These are phyloP conservation scores for Datnioides undecimradiatus DNA, from an alignment of 2,113 vertebrate genomes.

Conservation along the genomic window DNA sequence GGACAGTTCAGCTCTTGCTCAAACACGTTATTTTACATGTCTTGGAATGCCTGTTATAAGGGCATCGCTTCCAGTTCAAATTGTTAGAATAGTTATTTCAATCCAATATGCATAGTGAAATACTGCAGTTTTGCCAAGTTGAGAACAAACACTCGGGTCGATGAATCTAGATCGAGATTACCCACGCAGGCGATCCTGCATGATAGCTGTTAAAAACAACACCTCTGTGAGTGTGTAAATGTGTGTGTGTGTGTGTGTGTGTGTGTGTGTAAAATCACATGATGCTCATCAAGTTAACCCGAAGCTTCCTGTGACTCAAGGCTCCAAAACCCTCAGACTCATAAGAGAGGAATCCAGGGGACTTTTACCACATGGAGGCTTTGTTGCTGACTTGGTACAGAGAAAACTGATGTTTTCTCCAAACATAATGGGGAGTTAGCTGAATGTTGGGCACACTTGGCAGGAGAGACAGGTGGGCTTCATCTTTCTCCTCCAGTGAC, in stretches of 20 bases:
- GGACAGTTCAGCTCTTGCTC: too few species aligned
- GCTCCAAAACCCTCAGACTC: conserved; percentile 60
- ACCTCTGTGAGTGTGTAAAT: not conserved
- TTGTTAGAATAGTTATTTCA: not conserved
- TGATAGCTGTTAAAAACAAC: not conserved
- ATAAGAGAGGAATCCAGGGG: conserved; percentile 76
- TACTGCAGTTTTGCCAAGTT: not conserved
- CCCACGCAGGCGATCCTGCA: not conserved
- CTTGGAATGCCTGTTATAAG: not conserved
- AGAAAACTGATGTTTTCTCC: conserved; percentile 3
- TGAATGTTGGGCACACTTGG: not conserved
- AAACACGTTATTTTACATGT: too few species aligned
- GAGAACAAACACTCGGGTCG: not conserved
- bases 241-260: conserved; percentile 6
- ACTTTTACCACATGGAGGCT: conserved; percentile 64
- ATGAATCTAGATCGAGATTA: not conserved
- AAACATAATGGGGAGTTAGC: conserved; percentile 10
- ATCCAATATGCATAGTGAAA: too few species aligned
- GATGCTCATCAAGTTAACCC: conserved; percentile 53
- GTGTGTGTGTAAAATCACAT: conserved; percentile 33
- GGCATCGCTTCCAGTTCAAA: not conserved
- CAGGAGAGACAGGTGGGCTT: not conserved
- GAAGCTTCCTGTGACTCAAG: conserved; percentile 82
- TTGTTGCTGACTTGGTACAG: conserved; percentile 15
- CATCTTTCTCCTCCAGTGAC: not conserved